Conservation (phyloP, 2,797 vertebrate species). For the Sebastiscus albofasciatus region DNA sequence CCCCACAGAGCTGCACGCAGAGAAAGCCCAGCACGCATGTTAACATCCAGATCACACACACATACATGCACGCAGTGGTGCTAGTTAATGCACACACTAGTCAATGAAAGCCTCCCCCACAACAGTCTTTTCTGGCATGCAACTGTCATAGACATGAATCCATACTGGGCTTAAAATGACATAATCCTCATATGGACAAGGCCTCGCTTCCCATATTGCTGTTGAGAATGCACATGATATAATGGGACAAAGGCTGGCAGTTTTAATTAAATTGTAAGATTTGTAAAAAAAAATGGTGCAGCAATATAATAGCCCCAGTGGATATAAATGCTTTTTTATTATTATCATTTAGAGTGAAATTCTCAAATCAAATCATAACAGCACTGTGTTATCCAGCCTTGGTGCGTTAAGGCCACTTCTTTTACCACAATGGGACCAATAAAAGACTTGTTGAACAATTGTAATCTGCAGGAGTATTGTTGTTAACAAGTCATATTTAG, state of each 20-base stretch:
- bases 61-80: constrained; percentile 9
- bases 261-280: not conserved
- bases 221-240: constrained; percentile 3
- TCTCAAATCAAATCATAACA: not conserved
- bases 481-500: not conserved
- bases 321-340: not conserved
- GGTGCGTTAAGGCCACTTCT: not conserved
- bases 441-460: constrained; percentile 19
- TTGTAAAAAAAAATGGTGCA: not conserved
- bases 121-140: constrained; percentile 41
- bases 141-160: constrained; percentile 44
- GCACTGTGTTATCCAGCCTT: not conserved
- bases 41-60: constrained; percentile 46
- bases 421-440: not conserved
- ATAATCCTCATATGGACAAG: constrained; percentile 42
- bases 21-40: constrained; percentile 44
- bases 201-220: not conserved
- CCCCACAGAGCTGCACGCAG: constrained; percentile 57
- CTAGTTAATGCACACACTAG: constrained; percentile 42
- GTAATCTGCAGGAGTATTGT: not conserved
- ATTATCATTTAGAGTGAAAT: not conserved
- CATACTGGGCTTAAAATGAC: constrained; percentile 38
- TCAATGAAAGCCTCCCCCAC: constrained; percentile 32
- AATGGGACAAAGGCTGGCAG: not conserved
- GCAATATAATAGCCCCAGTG: not conserved